These are phyloP conservation scores for Beaufortia kweichowensis DNA, from an alignment of 2,113 vertebrate species.

Conservation along the genomic window DNA sequence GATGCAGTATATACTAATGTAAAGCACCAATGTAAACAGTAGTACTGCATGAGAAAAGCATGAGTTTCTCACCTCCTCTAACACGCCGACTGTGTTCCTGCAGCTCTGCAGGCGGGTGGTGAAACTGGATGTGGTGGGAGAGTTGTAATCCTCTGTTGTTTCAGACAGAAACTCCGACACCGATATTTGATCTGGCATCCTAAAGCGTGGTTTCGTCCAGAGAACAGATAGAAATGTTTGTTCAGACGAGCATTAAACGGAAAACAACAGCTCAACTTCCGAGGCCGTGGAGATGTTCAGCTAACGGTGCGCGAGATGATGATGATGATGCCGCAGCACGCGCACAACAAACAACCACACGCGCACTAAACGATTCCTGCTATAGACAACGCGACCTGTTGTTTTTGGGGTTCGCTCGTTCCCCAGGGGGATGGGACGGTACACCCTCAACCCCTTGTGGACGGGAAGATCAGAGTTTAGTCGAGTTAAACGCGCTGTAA, in stretches of 20 bases:
- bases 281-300: slow-evolving; percentile 36
- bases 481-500: slow-evolving; percentile 5
- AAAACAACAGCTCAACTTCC: slow-evolving; percentile 39
- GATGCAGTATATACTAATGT: too few relatives aligned
- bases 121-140: slow-evolving; percentile 95
- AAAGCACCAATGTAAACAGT: neutral
- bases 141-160: slow-evolving; percentile 99
- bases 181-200: slow-evolving; percentile 92
- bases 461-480: slow-evolving; percentile 2
- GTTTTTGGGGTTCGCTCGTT: slow-evolving; percentile 3
- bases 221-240: slow-evolving; percentile 59
- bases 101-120: slow-evolving; percentile 98
- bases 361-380: neutral
- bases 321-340: slow-evolving; percentile 24
- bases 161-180: slow-evolving; percentile 95
- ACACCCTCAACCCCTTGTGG: slow-evolving; percentile 1
- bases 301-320: slow-evolving; percentile 45
- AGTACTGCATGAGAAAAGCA: neutral
- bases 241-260: slow-evolving; percentile 65
- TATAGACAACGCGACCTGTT: neutral
- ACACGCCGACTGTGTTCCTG: slow-evolving; percentile 91
- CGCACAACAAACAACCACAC: neutral
- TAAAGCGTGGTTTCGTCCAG: slow-evolving; percentile 63
- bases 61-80: slow-evolving; percentile 89
- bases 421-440: neutral